Conservation (phyloP, 2,113 vertebrate species). For the Triplophysa siluroides region DNA sequence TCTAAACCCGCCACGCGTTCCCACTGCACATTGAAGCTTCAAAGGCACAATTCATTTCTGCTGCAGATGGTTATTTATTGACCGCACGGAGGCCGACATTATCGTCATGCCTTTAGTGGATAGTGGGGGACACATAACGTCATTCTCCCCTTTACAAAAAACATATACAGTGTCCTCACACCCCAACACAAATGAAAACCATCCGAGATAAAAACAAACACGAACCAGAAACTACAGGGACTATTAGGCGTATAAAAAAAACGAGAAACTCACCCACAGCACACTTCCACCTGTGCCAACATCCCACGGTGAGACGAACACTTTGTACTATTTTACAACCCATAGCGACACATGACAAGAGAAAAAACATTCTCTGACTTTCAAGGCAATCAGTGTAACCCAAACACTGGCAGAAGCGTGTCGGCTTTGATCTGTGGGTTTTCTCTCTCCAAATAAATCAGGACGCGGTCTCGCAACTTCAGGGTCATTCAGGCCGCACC, state of each 20-base stretch:
- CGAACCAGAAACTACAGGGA: constrained; percentile 25
- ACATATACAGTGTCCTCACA: constrained; percentile 33
- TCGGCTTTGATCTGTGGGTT: constrained; percentile 8
- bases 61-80: constrained; percentile 57
- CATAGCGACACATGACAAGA: constrained; percentile 22
- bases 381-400: constrained; percentile 11
- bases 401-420: constrained; percentile 20
- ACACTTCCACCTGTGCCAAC: constrained; percentile 21
- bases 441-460: constrained; percentile 29
- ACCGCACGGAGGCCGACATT: constrained; percentile 41
- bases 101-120: constrained; percentile 48
- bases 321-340: constrained; percentile 12
- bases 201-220: constrained; percentile 58
- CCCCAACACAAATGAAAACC: constrained; percentile 62
- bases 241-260: constrained; percentile 2
- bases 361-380: constrained; percentile 1
- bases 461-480: not conserved
- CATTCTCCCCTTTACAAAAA: constrained; percentile 4
- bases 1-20: not conserved
- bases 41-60: constrained; percentile 37
- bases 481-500: constrained; percentile 2
- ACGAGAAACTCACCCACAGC: not conserved
- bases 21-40: not conserved
- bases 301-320: not conserved
- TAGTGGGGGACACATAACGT: constrained; percentile 20